Evolutionary conservation across 2,797 vertebrate genomes (phyloP).

Genomic region (Periparus ater): DNA sequence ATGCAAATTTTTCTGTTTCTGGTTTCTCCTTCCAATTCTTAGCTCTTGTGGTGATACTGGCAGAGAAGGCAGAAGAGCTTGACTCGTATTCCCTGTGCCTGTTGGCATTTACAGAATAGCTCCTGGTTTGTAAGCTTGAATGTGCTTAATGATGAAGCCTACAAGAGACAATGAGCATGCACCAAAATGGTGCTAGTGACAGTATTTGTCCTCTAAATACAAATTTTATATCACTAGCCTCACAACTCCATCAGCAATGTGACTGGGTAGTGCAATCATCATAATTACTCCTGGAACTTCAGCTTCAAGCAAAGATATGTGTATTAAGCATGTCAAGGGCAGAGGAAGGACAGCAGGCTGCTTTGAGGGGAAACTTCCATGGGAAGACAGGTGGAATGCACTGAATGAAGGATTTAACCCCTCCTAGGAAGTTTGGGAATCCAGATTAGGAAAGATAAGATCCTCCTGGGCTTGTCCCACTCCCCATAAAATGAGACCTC

Average conservation of each 20-base stretch:
- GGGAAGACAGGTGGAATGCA: not conserved
- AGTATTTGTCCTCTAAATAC: not conserved
- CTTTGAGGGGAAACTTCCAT: not conserved
- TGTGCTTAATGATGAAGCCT: not conserved
- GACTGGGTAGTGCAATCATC: not conserved
- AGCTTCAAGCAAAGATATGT: not conserved
- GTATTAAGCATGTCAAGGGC: not conserved
- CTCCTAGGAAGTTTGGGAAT: not conserved
- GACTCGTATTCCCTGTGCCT: not conserved
- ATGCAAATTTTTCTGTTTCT: not conserved
- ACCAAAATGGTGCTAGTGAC: not conserved
- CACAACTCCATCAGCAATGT: not conserved
- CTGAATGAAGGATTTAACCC: not conserved
- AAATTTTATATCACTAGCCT: not conserved
- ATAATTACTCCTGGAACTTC: not conserved
- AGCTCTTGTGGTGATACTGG: not conserved
- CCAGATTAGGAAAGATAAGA: not conserved
- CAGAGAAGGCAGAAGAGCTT: not conserved
- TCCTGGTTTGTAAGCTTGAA: not conserved
- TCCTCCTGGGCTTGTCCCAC: not conserved
- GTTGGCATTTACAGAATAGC: not conserved
- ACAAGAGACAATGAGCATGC: not conserved
- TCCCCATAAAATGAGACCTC: not conserved
- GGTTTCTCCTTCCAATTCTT: not conserved
- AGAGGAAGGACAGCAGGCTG: not conserved